These are phyloP conservation scores for Pterois miles DNA, from an alignment of 2,797 vertebrate species.

Conservation along the genomic window DNA sequence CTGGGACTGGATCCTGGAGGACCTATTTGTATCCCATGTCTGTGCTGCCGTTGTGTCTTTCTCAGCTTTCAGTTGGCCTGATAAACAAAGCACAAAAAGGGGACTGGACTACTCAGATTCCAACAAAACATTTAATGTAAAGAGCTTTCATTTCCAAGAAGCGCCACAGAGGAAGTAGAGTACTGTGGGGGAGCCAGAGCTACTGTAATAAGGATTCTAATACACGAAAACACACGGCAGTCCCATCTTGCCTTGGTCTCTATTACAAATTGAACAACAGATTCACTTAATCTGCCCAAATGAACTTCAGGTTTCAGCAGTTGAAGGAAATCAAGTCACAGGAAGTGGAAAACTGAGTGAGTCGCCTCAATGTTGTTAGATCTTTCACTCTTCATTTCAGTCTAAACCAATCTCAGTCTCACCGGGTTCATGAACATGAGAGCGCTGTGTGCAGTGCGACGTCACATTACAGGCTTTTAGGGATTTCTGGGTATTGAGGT, in stretches of 20 bases:
- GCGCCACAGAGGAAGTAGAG: background rate
- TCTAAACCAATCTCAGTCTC: background rate
- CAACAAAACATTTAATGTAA: background rate
- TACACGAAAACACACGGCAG: background rate
- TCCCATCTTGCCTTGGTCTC: background rate
- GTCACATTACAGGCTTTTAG: too few species aligned
- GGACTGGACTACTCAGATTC: background rate
- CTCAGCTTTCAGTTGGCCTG: conserved; percentile 5
- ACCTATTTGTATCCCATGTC: conserved; percentile 5
- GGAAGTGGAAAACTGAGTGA: background rate
- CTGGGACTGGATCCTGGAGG: conserved; percentile 29
- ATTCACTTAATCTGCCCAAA: background rate
- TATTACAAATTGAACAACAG: background rate
- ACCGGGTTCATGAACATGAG: too few species aligned
- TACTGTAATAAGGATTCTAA: background rate
- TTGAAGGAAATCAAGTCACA: too few species aligned
- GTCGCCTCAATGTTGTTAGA: background rate
- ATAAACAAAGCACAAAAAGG: conserved; percentile 7
- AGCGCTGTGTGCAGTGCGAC: background rate
- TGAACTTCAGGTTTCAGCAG: background rate
- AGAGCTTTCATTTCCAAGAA: background rate
- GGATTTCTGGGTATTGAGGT: too few species aligned
- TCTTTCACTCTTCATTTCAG: background rate
- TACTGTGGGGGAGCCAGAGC: background rate
- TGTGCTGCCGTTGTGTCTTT: conserved; percentile 13